These are phyloP conservation scores for Morinoia aosen DNA, from an alignment of 2,888 invertebrate genomes.

Conservation along the genomic window DNA sequence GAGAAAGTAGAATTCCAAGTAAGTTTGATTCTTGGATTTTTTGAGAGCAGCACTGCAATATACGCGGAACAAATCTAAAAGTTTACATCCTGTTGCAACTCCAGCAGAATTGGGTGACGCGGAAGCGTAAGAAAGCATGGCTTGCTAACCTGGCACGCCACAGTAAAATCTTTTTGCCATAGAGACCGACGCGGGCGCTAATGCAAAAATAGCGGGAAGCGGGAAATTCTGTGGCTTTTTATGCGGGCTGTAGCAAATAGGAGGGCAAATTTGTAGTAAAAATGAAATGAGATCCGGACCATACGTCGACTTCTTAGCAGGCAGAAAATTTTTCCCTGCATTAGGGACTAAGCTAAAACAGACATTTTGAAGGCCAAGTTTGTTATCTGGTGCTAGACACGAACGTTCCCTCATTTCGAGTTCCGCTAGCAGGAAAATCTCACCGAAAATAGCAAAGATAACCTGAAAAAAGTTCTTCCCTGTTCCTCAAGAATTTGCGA, in stretches of 20 bases:
- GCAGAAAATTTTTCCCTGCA: neutral
- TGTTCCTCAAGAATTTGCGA: neutral
- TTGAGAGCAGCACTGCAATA: neutral
- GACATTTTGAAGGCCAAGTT: neutral
- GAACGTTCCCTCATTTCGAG: neutral
- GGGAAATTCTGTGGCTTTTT: neutral
- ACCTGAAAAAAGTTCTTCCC: neutral
- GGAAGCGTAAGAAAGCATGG: neutral
- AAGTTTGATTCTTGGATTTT: neutral
- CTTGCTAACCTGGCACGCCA: neutral
- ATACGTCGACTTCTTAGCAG: neutral
- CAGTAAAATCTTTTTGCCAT: neutral
- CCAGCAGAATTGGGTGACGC: neutral
- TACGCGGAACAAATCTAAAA: neutral
- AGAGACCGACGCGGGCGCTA: neutral
- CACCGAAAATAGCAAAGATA: neutral
- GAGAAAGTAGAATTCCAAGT: neutral
- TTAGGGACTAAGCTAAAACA: neutral
- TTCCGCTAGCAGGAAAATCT: neutral
- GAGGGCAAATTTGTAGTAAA: neutral
- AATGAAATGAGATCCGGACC: neutral
- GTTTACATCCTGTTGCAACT: neutral
- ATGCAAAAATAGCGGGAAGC: slow-evolving; percentile 6
- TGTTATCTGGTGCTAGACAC: neutral
- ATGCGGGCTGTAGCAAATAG: neutral